Conservation (phyloP, 2,113 vertebrate species). For the Microcebus ravelobensis region DNA sequence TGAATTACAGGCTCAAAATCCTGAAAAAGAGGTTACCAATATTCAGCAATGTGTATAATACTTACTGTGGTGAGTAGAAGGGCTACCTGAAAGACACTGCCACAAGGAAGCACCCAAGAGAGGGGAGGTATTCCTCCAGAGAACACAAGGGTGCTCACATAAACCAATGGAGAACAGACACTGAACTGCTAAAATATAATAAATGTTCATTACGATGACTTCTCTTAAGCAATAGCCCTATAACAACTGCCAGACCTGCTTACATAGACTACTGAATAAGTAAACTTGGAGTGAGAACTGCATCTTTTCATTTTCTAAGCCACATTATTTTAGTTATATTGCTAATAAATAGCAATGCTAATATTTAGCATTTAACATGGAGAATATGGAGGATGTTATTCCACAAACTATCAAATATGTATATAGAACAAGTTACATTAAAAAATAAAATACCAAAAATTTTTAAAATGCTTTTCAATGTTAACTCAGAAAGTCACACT, state of each 20-base stretch:
- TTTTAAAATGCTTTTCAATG: neutral
- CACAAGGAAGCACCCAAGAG: neutral
- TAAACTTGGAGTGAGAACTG: neutral
- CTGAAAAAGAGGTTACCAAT: neutral
- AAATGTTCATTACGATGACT: neutral
- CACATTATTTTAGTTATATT: neutral
- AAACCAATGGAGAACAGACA: neutral
- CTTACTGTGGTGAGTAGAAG: neutral
- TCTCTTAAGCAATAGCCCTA: neutral
- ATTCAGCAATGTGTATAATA: neutral
- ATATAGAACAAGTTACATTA: neutral
- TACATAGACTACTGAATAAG: accelerated
- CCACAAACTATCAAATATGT: slow-evolving; percentile 26
- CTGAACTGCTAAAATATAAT: neutral
- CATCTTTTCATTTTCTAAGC: neutral
- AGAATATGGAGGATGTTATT: neutral
- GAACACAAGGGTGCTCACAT: neutral
- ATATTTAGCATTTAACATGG: slow-evolving; percentile 20
- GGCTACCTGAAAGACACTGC: neutral
- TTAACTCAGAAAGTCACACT: slow-evolving; percentile 22
- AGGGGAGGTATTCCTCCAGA: neutral
- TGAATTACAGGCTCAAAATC: neutral
- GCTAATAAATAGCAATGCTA: neutral
- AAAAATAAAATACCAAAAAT: slow-evolving; percentile 36
- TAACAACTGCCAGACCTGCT: neutral